Conservation (phyloP, 2,113 vertebrate species). For the Scalopus aquaticus region DNA sequence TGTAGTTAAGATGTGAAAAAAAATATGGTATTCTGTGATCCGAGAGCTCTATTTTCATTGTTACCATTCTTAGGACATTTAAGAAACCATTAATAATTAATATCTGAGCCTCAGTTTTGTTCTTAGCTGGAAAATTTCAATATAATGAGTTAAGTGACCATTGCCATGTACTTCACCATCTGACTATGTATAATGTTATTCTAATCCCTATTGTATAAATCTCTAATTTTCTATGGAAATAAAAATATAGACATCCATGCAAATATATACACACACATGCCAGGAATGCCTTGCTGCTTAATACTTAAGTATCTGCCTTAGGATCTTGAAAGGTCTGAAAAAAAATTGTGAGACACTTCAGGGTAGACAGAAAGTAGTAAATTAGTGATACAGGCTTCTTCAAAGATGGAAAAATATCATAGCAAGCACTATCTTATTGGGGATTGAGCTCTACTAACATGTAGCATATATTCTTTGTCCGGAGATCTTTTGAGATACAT, state of each 20-base stretch:
- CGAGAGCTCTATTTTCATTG: not conserved
- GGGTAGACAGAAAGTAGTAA: not conserved
- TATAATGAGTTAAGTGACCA: not conserved
- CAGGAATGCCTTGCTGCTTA: conserved; percentile 18
- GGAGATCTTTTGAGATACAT: not conserved
- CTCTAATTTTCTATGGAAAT: not conserved
- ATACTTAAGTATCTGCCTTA: not conserved
- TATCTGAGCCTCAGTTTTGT: not conserved
- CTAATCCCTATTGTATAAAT: not conserved
- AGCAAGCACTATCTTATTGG: not conserved
- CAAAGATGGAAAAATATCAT: not conserved
- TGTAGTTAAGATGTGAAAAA: not conserved
- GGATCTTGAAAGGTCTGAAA: conserved; percentile 16
- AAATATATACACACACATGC: not conserved
- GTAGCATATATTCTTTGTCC: not conserved
- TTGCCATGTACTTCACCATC: not conserved
- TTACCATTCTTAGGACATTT: not conserved
- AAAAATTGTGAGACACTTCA: not conserved
- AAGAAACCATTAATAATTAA: not conserved
- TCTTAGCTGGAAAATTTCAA: not conserved
- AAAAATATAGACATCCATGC: not conserved
- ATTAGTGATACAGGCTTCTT: not conserved
- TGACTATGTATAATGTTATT: not conserved
- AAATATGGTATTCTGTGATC: not conserved
- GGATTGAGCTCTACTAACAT: not conserved